A percentile compares a stretch with the other conserved stretches of the same genome.
Evolutionary conservation across 2,113 vertebrate species (phyloP).

Genomic region (Triplophysa siluroides): DNA sequence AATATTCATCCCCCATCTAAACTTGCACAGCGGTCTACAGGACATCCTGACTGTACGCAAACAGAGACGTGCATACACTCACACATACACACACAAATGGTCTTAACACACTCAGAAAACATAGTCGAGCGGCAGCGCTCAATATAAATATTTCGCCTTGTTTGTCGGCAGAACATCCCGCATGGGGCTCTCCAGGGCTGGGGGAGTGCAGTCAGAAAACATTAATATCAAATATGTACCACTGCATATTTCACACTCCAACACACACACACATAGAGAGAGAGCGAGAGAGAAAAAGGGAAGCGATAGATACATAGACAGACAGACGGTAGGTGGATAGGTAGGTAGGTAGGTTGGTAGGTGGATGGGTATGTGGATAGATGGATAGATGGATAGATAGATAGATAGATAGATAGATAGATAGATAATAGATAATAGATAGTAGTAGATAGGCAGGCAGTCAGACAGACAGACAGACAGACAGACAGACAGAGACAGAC

Average conservation of each 20-base stretch:
- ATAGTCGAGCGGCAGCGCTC: background rate
- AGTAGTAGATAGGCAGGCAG: too few species aligned
- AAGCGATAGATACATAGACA: background rate
- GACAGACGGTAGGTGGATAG: too few species aligned
- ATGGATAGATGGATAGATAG: background rate
- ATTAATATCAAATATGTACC: slow-evolving; percentile 46
- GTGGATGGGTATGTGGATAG: background rate
- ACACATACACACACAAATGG: slow-evolving; percentile 28
- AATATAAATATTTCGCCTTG: slow-evolving; percentile 53
- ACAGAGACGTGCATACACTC: slow-evolving; percentile 7
- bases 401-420: background rate
- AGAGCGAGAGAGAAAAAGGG: background rate
- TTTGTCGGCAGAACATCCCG: slow-evolving; percentile 44
- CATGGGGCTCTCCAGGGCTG: background rate
- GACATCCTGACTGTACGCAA: slow-evolving; percentile 15
- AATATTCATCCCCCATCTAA: background rate
- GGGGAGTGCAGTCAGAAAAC: slow-evolving; percentile 36
- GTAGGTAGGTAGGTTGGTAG: too few species aligned
- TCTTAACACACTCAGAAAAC: slow-evolving; percentile 43
- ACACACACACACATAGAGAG: background rate
- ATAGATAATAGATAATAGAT: too few species aligned
- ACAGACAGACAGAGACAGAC: background rate
- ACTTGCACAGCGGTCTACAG: background rate
- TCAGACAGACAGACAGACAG: background rate
- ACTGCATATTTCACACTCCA: slow-evolving; percentile 29